Evolutionary conservation across 1,140 invertebrate genomes (phyloP), one percentile per base, ranked within the genome.

Genomic region (Neodiprion virginianus): DNA sequence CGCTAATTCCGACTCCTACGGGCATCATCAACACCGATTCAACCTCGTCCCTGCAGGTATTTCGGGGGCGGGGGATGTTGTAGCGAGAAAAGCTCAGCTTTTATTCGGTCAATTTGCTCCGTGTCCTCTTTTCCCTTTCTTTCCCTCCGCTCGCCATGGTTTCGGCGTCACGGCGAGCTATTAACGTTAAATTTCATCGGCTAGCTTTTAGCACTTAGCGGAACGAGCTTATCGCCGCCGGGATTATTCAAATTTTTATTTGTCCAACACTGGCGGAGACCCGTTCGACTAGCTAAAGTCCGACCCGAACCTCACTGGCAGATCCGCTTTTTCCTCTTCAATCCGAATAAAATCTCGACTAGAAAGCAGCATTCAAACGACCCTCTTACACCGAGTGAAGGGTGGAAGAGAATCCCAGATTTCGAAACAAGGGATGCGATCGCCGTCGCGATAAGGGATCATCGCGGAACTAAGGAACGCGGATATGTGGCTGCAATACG

Each of bases 231-330:
- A 61, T 8, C 28, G n/a, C 53, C 53, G 53, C 5, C n/a, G n/a
- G 53, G 53, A 61, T 61, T 61, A 61, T 61, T 61, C 53, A 61
- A 61, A 61, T 61, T 61, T 61, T 61, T 61, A 61, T 61, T 61
- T 61, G 53, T 61, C n/a, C 53, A 61, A 61, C 53, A 61, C 0
- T 7, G 53, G 11, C 53, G 53, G 53, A 14, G 53, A 4, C 5
- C 53, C 28, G 28, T 40, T 61, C 53, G 53, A 61, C 53, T 61
- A 61, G 53, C 53, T 61, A 12, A 40, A 40, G 28, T 61, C 7
- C 53, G 11, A 8, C 53, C 11, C 53, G 11, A 40, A 5, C 53
- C 3, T 14, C 53, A 8, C n/a, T 8, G 11, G 5, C n/a, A 14
- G 53, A 12, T 61, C n/a, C 28, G 28, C 28, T 40, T 40, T 40